A percentile compares a stretch with the other conserved stretches of the same genome.
phyloP scores from a whole-genome alignment of 2,113 vertebrate species.

The Illadopsis cleaveri region DNA sequence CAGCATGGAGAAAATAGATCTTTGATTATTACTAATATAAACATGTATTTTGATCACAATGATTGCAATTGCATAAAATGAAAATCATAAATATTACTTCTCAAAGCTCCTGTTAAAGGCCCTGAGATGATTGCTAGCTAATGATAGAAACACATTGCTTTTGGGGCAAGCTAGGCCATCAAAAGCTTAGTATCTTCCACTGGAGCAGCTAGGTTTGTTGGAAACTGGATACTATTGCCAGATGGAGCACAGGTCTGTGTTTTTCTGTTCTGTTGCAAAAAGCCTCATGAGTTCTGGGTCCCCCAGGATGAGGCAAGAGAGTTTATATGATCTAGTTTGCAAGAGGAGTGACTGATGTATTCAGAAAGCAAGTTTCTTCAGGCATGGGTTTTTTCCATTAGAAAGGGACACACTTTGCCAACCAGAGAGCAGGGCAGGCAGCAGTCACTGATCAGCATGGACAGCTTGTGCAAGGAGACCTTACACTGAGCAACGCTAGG shows the following conservation, averaged over 20 bases:
- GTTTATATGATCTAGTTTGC: neutral
- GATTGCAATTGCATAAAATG: neutral
- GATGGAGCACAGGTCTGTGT: neutral
- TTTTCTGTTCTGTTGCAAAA: neutral
- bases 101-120: neutral
- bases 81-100: neutral
- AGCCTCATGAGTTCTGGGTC: neutral
- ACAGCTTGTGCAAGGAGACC: neutral
- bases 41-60: neutral
- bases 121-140: neutral
- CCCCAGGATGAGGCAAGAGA: neutral
- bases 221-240: constrained; percentile 1
- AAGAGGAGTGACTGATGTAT: neutral
- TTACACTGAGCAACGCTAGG: neutral
- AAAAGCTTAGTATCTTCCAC: neutral
- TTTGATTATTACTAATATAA: neutral
- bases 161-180: neutral
- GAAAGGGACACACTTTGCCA: neutral
- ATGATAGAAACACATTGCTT: neutral
- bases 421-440: neutral
- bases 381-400: neutral
- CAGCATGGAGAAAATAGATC: neutral
- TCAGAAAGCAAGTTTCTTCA: neutral
- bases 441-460: neutral
- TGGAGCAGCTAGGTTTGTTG: neutral